phyloP scores from a whole-genome alignment of 2,113 vertebrate genomes.

The Harpagus bidentatus region DNA sequence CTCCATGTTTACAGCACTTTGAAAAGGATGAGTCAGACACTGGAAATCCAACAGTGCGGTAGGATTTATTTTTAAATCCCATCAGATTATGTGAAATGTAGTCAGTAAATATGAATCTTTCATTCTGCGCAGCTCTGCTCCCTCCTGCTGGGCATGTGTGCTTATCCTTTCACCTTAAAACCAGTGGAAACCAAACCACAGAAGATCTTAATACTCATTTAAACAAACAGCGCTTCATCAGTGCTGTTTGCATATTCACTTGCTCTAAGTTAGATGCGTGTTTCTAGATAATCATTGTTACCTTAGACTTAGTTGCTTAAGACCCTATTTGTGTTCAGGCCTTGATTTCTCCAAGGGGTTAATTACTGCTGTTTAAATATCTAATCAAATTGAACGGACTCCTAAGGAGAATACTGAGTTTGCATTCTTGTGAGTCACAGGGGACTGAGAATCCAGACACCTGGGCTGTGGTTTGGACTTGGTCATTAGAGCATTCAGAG shows the following conservation, averaged over 20 bases:
- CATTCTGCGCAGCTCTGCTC: neutral
- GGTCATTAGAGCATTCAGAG: neutral
- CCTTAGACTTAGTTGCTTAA: neutral
- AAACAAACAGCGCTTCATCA: neutral
- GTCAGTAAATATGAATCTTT: neutral
- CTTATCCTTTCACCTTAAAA: neutral
- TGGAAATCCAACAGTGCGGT: neutral
- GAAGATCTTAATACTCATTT: neutral
- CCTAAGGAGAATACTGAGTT: neutral
- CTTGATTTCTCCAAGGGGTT: neutral
- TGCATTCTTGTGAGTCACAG: neutral
- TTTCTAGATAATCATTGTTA: neutral
- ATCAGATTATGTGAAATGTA: neutral
- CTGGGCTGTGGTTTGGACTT: neutral
- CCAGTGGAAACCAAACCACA: neutral
- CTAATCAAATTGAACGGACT: neutral
- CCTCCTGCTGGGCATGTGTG: neutral
- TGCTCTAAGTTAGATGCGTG: neutral
- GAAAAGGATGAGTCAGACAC: neutral
- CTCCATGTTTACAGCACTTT: neutral
- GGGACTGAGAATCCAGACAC: neutral
- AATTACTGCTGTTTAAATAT: neutral
- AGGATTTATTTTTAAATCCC: neutral
- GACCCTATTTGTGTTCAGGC: neutral
- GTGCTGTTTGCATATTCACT: neutral